phyloP scores from a whole-genome alignment of 2,888 invertebrate species.

The Stenchaetothrips biformis region DNA sequence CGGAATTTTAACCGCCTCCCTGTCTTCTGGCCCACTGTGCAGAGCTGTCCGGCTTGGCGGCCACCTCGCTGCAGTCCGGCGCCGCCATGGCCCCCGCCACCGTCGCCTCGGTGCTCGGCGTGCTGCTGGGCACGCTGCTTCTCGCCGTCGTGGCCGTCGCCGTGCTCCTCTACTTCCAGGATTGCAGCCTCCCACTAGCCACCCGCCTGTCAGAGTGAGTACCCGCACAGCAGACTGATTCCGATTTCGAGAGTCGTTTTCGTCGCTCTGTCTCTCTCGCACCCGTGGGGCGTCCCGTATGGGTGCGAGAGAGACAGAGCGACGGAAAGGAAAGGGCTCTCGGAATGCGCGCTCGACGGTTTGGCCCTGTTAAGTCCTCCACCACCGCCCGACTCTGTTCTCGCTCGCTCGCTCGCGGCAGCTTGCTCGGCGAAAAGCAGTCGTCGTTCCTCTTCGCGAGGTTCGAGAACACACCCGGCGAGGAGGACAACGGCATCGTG shows the following conservation, averaged over 20 bases:
- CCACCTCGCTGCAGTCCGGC: constrained; percentile 47
- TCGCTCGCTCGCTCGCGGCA: neutral
- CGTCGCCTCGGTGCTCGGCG: constrained; percentile 44
- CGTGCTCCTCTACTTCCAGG: neutral
- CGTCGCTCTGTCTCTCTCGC: no score
- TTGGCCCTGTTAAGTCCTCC: no score
- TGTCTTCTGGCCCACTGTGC: no score
- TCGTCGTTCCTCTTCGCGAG: neutral
- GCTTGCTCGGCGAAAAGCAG: neutral
- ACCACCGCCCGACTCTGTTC: no score
- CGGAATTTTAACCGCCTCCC: no score
- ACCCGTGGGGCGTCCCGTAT: no score
- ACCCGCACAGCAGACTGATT: neutral
- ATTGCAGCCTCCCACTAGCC: neutral
- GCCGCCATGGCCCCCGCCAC: constrained; percentile 52
- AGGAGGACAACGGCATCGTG: neutral
- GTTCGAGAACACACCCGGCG: neutral
- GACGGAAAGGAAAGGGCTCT: no score
- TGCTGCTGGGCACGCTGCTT: neutral
- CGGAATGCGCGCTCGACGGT: no score
- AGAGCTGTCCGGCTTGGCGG: constrained; percentile 47
- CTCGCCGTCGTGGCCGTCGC: neutral
- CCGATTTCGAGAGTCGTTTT: no score
- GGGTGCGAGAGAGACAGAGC: no score
- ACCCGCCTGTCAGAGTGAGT: constrained; percentile 30